phyloP scores from a whole-genome alignment of 1,140 invertebrate species.

The Drosophila pachea region DNA sequence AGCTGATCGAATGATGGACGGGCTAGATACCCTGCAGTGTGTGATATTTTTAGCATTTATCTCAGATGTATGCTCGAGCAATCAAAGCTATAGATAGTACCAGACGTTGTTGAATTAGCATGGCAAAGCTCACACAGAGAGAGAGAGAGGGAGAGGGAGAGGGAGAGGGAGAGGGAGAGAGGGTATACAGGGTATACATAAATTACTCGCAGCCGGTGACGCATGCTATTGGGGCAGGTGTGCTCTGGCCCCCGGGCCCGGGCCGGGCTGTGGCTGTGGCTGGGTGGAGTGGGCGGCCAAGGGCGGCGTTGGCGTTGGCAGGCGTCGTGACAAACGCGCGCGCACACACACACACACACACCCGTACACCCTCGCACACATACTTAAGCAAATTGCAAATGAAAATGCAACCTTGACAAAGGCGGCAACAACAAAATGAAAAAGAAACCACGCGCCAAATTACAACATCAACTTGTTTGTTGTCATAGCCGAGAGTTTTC shows the following conservation, averaged over 20 bases:
- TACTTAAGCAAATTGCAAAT: slow-evolving; percentile 41
- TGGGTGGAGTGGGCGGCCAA: slow-evolving; percentile 10
- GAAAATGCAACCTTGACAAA: slow-evolving; percentile 51
- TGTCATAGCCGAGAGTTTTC: slow-evolving; percentile 29
- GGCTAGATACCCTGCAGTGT: neutral
- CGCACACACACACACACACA: slow-evolving; percentile 14
- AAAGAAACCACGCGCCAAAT: slow-evolving; percentile 33
- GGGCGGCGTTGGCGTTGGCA: slow-evolving; percentile 35
- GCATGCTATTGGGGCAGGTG: slow-evolving; percentile 15
- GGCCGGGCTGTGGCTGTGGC: neutral
- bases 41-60: neutral
- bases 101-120: neutral
- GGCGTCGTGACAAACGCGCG: slow-evolving; percentile 24
- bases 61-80: too few species aligned
- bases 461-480: slow-evolving; percentile 40
- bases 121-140: too few species aligned
- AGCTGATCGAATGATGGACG: neutral
- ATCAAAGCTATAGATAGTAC: too few species aligned
- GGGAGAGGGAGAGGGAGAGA: too few species aligned
- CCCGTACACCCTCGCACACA: slow-evolving; percentile 11
- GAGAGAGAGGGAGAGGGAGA: too few species aligned
- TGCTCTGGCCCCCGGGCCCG: neutral
- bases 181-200: slow-evolving; percentile 29
- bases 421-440: slow-evolving; percentile 27
- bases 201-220: slow-evolving; percentile 36